A percentile compares a stretch with the other conserved stretches of the same genome.
Conservation (phyloP, 1,140 invertebrate species). For the Drosophila repletoides region DNA sequence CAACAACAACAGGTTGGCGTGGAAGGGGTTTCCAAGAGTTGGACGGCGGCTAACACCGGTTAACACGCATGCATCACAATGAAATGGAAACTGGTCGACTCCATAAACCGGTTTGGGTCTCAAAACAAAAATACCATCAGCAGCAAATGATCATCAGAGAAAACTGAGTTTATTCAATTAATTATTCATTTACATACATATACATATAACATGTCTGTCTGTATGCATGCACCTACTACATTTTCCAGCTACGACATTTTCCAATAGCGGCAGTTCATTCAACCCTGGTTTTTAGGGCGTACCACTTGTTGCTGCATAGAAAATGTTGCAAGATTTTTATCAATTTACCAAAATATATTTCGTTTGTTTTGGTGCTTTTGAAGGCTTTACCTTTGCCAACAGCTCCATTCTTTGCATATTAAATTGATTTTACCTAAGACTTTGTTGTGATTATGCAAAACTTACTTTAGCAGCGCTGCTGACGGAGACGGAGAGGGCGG, state of each 20-base stretch:
- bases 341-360: too few species aligned
- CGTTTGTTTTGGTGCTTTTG: too few species aligned
- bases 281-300: conserved; percentile 48
- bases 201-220: conserved; percentile 22
- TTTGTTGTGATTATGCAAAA: conserved; percentile 26
- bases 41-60: conserved; percentile 48
- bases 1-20: conserved; percentile 30
- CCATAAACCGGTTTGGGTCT: conserved; percentile 45
- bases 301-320: conserved; percentile 71
- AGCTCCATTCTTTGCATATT: neutral
- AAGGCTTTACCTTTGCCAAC: neutral
- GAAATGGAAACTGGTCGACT: conserved; percentile 69
- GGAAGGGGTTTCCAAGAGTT: conserved; percentile 25
- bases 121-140: conserved; percentile 66
- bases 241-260: conserved; percentile 63
- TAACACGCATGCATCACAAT: conserved; percentile 34
- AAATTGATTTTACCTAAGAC: conserved; percentile 14
- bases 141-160: conserved; percentile 28
- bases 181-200: conserved; percentile 16
- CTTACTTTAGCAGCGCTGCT: conserved; percentile 75
- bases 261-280: conserved; percentile 60
- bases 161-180: conserved; percentile 33
- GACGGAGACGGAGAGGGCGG: conserved; percentile 47
- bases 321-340: too few species aligned
- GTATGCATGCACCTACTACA: conserved; percentile 32